Conservation (phyloP, 2,797 vertebrate species). For the Anisognathus igniventris region DNA sequence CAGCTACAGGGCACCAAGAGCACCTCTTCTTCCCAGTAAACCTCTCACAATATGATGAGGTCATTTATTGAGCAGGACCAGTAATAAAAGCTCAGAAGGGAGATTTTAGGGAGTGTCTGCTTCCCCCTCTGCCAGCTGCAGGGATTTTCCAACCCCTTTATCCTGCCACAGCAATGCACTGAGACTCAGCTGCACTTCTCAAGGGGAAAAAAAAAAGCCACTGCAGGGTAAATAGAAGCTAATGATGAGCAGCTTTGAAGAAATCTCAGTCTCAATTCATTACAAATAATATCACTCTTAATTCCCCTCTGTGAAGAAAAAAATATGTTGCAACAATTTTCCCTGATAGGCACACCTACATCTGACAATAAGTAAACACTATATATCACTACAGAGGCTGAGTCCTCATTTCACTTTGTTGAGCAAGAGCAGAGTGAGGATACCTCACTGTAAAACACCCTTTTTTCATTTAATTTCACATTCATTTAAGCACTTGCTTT, state of each 20-base stretch:
- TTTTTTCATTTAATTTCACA: background rate
- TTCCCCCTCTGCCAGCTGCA: background rate
- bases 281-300: background rate
- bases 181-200: background rate
- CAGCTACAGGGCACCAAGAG: background rate
- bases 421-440: background rate
- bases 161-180: background rate
- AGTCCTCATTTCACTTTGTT: background rate
- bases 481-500: background rate
- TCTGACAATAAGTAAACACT: background rate
- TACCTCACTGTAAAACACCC: background rate
- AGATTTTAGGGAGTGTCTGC: conserved; percentile 20
- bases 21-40: background rate
- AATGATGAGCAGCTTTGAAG: background rate
- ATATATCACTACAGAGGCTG: background rate
- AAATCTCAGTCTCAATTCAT: background rate
- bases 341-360: background rate
- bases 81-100: conserved; percentile 22
- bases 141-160: conserved; percentile 11
- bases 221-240: background rate
- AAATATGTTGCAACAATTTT: background rate
- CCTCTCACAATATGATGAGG: background rate
- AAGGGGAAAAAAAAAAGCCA: background rate
- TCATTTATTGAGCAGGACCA: background rate
- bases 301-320: background rate